phyloP scores from a whole-genome alignment of 2,888 invertebrate species.

The Melinopterus prodromus region DNA sequence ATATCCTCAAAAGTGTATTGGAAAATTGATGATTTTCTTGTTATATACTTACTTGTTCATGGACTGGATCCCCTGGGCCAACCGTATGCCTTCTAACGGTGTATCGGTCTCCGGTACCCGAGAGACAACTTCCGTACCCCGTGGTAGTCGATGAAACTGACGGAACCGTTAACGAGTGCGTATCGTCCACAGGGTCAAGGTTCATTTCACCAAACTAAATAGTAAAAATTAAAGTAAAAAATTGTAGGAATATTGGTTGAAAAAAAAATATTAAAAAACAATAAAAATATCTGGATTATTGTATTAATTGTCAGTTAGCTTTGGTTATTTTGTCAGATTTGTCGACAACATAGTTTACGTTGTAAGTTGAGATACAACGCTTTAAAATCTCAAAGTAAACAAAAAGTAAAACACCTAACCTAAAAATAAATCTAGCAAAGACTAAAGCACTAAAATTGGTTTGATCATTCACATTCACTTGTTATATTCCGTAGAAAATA shows the following conservation, averaged over 20 bases:
- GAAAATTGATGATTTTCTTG: not conserved
- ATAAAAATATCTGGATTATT: too few relatives aligned
- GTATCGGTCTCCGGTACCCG: slow-evolving; percentile 59
- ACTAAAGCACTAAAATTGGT: not conserved
- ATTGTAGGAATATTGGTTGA: not conserved
- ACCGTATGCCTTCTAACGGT: slow-evolving; percentile 90
- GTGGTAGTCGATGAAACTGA: slow-evolving; percentile 50
- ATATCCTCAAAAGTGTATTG: not conserved
- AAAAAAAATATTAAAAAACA: too few relatives aligned
- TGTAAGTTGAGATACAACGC: too few relatives aligned
- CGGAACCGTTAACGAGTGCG: slow-evolving; percentile 53
- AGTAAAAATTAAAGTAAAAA: slow-evolving; percentile 37
- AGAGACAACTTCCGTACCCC: slow-evolving; percentile 49
- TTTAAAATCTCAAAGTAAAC: too few relatives aligned
- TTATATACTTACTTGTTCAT: slow-evolving; percentile 70
- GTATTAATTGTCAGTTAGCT: too few relatives aligned
- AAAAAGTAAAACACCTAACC: too few relatives aligned
- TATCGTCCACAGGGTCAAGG: slow-evolving; percentile 56
- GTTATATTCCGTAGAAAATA: slow-evolving; percentile 7
- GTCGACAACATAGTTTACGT: too few relatives aligned
- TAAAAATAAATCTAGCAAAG: too few relatives aligned
- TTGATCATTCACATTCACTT: not conserved
- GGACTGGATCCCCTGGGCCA: slow-evolving; percentile 89
- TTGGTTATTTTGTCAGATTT: too few relatives aligned
- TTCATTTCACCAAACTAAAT: slow-evolving; percentile 66